Evolutionary conservation across 2,113 vertebrate genomes (phyloP), one percentile per base, ranked within the genome.

Genomic region (Ictidomys tridecemlineatus): DNA sequence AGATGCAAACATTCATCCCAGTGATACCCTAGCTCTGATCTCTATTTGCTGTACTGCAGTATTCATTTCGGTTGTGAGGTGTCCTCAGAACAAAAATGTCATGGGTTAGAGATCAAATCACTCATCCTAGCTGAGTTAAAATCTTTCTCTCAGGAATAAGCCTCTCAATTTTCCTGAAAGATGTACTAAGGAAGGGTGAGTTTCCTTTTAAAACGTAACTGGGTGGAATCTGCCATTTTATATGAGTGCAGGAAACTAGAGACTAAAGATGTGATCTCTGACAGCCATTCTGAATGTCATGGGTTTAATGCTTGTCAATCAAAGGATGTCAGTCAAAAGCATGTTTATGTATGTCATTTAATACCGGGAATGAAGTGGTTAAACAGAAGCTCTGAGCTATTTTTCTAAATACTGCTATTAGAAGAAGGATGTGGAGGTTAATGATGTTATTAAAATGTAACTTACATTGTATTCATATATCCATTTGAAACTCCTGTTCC

Each of bases 1-100:
- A 77, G 70, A 95, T 89, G 92, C 96, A 97, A 97, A 96, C 97
- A 94, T 76, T 94, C 91, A 92, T 91, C 79, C 86, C 91, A 87
- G 37, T 37, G 84, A 93, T 48, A 92, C 22, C 28, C 78, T 26
- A 34, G 18, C 56, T 95, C 87, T 70, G 17, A 89, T 96, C 93
- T 95, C 91, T 97, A 48, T 94, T 97, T 95, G 89, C 88, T 85
- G 18, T 9, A 61, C 51, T 90, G 51, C 58, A 45, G 63, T 67
- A 22, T 85, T 97, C 95, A 85, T 80, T 93, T 74, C 26, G 26
- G 45, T 51, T 61, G 28, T 79, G 34, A 95, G 14, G 22, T 92
- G 10, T 86, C 72, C 87, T 88, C 77, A 37, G 95, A 94, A 95
- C 74, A 53, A 95, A 95, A 97, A 51, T 56, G 84, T 37, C 58